phyloP scores from a whole-genome alignment of 2,888 invertebrate species.

The Chrysomela aeneicollis region DNA sequence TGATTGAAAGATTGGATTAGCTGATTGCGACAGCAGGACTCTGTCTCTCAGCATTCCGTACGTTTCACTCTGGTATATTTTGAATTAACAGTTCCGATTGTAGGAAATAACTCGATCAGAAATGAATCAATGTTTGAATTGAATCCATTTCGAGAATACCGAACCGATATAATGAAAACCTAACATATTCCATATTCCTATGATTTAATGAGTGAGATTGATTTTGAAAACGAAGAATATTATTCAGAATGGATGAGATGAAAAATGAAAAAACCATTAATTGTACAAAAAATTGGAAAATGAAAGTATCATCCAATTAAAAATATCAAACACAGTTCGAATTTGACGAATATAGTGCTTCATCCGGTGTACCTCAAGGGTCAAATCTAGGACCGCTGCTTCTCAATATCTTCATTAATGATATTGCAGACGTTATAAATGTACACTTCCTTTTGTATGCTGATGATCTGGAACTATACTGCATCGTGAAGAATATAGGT shows the following conservation, averaged over 20 bases:
- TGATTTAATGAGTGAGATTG: too few relatives aligned
- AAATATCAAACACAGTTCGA: too few relatives aligned
- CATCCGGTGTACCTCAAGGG: constrained; percentile 20
- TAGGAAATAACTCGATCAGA: not conserved
- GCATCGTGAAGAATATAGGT: not conserved
- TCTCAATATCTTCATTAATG: constrained; percentile 22
- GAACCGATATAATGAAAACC: not conserved
- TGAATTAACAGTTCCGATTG: not conserved
- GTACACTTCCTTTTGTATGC: constrained; percentile 1
- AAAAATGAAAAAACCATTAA: too few relatives aligned
- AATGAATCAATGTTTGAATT: not conserved
- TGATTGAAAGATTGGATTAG: constrained; percentile 29
- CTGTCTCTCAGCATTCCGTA: not conserved
- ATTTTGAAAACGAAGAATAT: too few relatives aligned
- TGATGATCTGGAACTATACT: constrained; percentile 20
- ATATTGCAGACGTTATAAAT: constrained; percentile 12
- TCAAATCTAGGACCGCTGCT: constrained; percentile 23
- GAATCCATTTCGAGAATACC: not conserved
- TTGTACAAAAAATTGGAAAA: too few relatives aligned
- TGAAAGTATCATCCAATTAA: too few relatives aligned
- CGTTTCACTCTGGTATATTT: not conserved
- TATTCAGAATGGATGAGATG: too few relatives aligned
- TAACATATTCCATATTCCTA: too few relatives aligned
- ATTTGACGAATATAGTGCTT: not conserved
- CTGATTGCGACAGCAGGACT: constrained; percentile 27